phyloP scores from a whole-genome alignment of 1,140 invertebrate species.

The Acromyrmex charruanus region DNA sequence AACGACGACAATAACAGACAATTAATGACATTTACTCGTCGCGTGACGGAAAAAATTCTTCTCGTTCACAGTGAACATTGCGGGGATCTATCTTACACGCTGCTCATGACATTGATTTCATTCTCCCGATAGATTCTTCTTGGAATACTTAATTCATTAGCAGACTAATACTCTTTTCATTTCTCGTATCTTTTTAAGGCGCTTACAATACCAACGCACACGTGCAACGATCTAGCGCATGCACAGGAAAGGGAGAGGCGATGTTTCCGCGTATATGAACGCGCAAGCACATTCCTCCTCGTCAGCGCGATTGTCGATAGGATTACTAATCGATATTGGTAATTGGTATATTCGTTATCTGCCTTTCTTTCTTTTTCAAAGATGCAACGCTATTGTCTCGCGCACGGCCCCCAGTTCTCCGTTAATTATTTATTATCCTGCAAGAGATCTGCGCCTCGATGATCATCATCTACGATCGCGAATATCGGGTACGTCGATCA shows the following conservation, averaged over 20 bases:
- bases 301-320: background rate
- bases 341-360: conserved; percentile 1
- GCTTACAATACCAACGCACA: conserved; percentile 30
- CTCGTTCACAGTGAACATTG: background rate
- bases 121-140: background rate
- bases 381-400: background rate
- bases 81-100: background rate
- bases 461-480: conserved; percentile 14
- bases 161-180: too few relatives aligned
- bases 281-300: conserved; percentile 5
- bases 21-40: conserved; percentile 14
- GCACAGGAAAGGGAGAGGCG: background rate
- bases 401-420: background rate
- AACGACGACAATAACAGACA: conserved; percentile 1
- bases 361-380: background rate
- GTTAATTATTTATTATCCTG: conserved; percentile 16
- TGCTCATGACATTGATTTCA: background rate
- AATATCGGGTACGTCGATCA: background rate
- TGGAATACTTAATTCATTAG: background rate
- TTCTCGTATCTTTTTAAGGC: background rate
- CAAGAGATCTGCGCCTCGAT: background rate
- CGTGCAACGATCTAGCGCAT: conserved; percentile 37
- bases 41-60: background rate
- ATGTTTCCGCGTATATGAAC: conserved; percentile 15
- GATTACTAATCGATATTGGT: background rate